Evolutionary conservation across 2,113 vertebrate species (phyloP), one percentile per base, ranked within the genome.

Genomic region (Chrysochloris asiatica): DNA sequence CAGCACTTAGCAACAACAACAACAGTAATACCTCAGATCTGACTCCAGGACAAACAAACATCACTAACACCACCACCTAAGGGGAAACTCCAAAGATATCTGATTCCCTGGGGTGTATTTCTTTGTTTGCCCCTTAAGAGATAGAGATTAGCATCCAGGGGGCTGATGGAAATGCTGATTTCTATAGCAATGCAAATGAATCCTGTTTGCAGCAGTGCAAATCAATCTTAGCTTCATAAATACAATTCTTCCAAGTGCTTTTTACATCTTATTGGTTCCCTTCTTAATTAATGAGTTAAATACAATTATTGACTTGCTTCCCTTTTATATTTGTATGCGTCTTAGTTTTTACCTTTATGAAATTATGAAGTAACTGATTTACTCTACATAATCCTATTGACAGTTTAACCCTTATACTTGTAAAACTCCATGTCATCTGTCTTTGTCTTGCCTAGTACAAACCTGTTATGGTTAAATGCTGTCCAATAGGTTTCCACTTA

Each of bases 311-410:
- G 16, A 71, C 14, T 43, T 90, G 7, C 6, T 12, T 89, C 65
- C 13, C n/a, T 75, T 83, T 91, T 67, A 19, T n/a, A n/a, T 82
- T 69, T 92, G 75, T 65, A 75, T 91, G 38, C 54, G 71, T 69
- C 28, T 47, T 28, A 1, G 28, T 76, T 71, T 86, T 67, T 52
- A 38, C n/a, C 6, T 43, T 80, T 94, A 59, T n/a, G 21, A 63
- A 92, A 77, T 88, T 72, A n/a, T 48, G 19, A 73, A 28, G 43
- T 79, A 86, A 11, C 6, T 56, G 2, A 4, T 56, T 76, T 47
- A 69, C 28, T 36, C 26, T 8, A 45, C 5, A 16, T 52, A 65
- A 61, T 6, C 0, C 28, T 43, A 61, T 61, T 61, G 10, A 21
- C 59, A 61, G 3, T 24, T 61, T 61, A 3, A 26, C 59, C 26